Evolutionary conservation across 2,113 vertebrate genomes (phyloP).

Genomic region (Daphoenositta chrysoptera): DNA sequence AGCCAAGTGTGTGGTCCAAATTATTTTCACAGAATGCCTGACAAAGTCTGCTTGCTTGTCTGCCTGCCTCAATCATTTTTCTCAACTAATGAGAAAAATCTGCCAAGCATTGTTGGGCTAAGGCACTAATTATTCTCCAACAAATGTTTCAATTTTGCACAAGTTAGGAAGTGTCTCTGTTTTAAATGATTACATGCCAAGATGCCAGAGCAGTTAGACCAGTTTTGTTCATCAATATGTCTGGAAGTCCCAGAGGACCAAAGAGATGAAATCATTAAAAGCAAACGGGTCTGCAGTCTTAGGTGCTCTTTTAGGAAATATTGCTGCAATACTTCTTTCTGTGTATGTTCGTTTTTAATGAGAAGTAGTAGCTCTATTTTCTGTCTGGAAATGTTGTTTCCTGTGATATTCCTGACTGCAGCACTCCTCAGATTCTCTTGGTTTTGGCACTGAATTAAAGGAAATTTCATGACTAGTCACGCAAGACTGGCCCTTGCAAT

Average conservation of each 20-base stretch:
- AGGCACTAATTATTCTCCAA: slow-evolving; percentile 60
- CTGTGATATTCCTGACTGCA: not conserved
- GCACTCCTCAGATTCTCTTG: not conserved
- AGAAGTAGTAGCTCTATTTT: not conserved
- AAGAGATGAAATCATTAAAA: not conserved
- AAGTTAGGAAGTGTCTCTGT: slow-evolving; percentile 43
- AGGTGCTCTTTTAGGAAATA: not conserved
- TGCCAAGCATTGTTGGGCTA: slow-evolving; percentile 62
- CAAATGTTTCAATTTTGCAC: slow-evolving; percentile 56
- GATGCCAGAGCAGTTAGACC: slow-evolving; percentile 6
- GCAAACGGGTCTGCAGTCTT: not conserved
- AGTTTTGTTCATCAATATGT: slow-evolving; percentile 17
- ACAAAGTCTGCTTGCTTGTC: slow-evolving; percentile 49
- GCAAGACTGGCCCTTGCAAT: not conserved
- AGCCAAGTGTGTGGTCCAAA: slow-evolving; percentile 56
- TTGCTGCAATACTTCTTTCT: not conserved
- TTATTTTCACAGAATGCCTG: slow-evolving; percentile 55
- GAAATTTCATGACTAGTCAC: not conserved
- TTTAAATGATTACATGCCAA: slow-evolving; percentile 41
- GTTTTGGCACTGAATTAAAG: not conserved
- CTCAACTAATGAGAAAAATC: slow-evolving; percentile 65
- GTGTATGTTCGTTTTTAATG: not conserved
- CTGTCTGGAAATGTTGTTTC: not conserved
- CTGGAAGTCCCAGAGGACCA: not conserved
- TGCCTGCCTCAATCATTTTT: slow-evolving; percentile 57